Evolutionary conservation across 2,888 invertebrate species (phyloP), one percentile per base, ranked within the genome.

Genomic region (Candidula unifasciata): DNA sequence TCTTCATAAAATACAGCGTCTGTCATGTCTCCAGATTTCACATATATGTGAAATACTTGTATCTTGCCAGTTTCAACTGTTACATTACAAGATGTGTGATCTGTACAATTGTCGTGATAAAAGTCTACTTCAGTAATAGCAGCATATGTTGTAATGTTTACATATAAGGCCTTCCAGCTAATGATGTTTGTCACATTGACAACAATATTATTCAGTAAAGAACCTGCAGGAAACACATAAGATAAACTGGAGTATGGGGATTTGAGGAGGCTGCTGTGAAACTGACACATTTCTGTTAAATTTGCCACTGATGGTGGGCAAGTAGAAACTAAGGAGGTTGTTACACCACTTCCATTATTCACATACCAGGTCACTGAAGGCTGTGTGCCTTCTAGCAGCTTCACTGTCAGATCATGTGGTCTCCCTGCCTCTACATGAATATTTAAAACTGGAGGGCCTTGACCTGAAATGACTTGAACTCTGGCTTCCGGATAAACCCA

Each of bases 401-500:
- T 82, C 24, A 89, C 82, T 8, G 89, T 88, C 73, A 90, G 82
- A 57, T 86, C 71, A 24, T 88, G 86, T 6, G 68, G 33, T 6
- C 68, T 24, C 27, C 87, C 88, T 37, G 81, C 84, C 77, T 89
- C 89, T 16, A 89, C 88, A 77, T 89, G 87, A 54, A 89, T 83
- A n/a, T 86, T 87, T 10, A 87, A 87, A 0, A 37, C 27, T 35
- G 68, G 35, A 27, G 37, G 44, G n/a, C 64, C 60, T 57, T 66
- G 73, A 64, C 57, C 37, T 68, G 68, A 27, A n/a, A 2, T 60
- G 37, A 60, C 13, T 5, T 73, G 33, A 18, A 35, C 52, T 21
- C 10, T 73, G 37, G 83, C 79, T 33, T 54, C 82, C 24, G 91
- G 91, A 54, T 88, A 86, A 35, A 91, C 85, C 89, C 88, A 89